Percentiles rank a stretch among this genome's conserved stretches.
These are phyloP conservation scores for Rutpela maculata DNA, from an alignment of 2,888 invertebrate genomes.

Conservation along the genomic window DNA sequence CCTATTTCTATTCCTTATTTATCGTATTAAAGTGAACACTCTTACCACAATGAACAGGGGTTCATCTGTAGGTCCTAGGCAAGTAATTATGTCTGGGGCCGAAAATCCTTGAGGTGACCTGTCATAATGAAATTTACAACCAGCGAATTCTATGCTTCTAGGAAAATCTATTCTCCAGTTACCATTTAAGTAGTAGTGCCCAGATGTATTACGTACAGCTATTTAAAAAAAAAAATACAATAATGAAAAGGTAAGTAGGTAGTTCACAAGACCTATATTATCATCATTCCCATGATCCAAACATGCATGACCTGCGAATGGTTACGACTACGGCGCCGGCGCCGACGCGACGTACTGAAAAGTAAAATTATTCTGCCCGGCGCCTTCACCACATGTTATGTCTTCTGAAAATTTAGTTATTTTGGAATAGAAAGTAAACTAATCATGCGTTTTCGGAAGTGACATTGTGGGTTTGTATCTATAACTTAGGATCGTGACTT, in stretches of 20 bases:
- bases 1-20: no score
- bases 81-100: conserved; percentile 89
- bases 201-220: conserved; percentile 89
- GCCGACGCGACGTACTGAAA: no score
- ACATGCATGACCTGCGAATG: no score
- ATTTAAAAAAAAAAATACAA: conserved; percentile 33
- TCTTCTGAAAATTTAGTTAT: no score
- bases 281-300: no score
- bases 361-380: no score
- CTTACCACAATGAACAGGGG: conserved; percentile 89
- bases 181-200: conserved; percentile 94
- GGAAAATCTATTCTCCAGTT: conserved; percentile 96
- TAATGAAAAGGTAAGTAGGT: neutral
- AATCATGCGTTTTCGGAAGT: no score
- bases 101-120: conserved; percentile 87
- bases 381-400: no score
- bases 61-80: conserved; percentile 94
- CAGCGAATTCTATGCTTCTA: conserved; percentile 85
- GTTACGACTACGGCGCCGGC: no score
- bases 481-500: no score
- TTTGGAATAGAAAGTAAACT: no score
- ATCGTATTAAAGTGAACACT: neutral
- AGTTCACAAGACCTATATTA: neutral
- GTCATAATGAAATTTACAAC: conserved; percentile 92
- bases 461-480: no score